Evolutionary conservation across 2,797 vertebrate species (phyloP).

Genomic region (Lagothrix lagotricha): DNA sequence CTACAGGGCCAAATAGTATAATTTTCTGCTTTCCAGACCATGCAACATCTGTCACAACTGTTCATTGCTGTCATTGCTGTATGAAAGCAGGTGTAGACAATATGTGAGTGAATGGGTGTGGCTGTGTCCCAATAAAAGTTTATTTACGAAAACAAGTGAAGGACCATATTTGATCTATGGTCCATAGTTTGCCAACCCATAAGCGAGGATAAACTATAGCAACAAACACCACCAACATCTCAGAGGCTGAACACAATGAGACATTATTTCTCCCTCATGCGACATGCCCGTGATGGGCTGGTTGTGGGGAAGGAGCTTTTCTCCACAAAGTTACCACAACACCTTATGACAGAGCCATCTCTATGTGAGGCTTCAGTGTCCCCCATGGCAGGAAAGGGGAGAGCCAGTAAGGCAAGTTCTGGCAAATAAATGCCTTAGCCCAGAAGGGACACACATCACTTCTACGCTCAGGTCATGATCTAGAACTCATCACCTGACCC

Average conservation of each 20-base stretch:
- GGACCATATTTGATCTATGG: not conserved
- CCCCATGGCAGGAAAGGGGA: not conserved
- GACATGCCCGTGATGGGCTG: not conserved
- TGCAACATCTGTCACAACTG: not conserved
- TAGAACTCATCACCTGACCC: not conserved
- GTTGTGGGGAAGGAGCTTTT: not conserved
- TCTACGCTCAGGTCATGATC: not conserved
- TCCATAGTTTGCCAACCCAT: not conserved
- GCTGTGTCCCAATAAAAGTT: conserved; percentile 28
- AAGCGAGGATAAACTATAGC: not conserved
- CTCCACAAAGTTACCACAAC: not conserved
- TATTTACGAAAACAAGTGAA: not conserved
- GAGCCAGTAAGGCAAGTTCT: not conserved
- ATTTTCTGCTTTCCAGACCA: not conserved
- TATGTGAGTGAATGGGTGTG: not conserved
- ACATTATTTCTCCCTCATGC: not conserved
- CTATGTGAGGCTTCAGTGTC: not conserved
- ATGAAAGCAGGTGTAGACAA: not conserved
- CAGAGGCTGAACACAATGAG: not conserved
- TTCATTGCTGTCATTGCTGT: not conserved
- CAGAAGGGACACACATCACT: not conserved
- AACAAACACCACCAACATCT: not conserved
- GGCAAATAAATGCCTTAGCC: not conserved
- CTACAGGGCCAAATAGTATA: not conserved
- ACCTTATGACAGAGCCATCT: not conserved